Evolutionary conservation across 1,140 invertebrate genomes (phyloP).

Genomic region (Forficula auricularia): DNA sequence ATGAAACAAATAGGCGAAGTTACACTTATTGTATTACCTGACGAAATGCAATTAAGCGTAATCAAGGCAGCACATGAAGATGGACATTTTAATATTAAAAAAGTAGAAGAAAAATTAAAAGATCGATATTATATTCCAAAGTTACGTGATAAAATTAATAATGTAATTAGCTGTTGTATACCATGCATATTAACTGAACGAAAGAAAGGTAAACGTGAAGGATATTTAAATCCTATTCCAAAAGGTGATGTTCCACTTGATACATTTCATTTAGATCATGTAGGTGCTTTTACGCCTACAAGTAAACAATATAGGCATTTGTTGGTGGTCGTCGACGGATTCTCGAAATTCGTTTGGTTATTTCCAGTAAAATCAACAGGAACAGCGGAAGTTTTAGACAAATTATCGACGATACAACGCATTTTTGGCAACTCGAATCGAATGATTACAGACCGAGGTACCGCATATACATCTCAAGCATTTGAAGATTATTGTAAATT

Average conservation of each 20-base stretch:
- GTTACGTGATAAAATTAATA: conserved; percentile 16
- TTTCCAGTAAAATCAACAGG: conserved; percentile 1
- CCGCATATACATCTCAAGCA: conserved; percentile 13
- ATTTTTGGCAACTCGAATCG: conserved; percentile 13
- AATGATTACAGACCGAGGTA: conserved; percentile 12
- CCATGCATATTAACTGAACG: conserved; percentile 17
- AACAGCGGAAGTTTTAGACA: not conserved
- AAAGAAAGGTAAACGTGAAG: conserved; percentile 16
- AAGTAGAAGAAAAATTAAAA: conserved; percentile 13
- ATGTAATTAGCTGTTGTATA: conserved; percentile 15
- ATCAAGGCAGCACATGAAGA: conserved; percentile 16
- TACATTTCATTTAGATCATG: conserved; percentile 19
- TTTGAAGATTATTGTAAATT: conserved; percentile 12
- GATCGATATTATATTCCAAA: conserved; percentile 19
- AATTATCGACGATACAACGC: not conserved
- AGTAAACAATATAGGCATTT: conserved; percentile 13
- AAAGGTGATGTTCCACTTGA: conserved; percentile 18
- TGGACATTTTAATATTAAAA: conserved; percentile 16
- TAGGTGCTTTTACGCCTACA: conserved; percentile 16
- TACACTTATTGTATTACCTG: conserved; percentile 20
- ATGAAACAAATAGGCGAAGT: conserved; percentile 17
- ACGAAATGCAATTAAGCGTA: conserved; percentile 13
- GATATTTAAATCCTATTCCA: conserved; percentile 16
- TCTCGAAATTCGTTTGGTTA: conserved; percentile 15
- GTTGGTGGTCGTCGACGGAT: conserved; percentile 12